Evolutionary conservation across 2,113 vertebrate genomes (phyloP), one percentile per base, ranked within the genome.

Genomic region (Dermatemys mawii): DNA sequence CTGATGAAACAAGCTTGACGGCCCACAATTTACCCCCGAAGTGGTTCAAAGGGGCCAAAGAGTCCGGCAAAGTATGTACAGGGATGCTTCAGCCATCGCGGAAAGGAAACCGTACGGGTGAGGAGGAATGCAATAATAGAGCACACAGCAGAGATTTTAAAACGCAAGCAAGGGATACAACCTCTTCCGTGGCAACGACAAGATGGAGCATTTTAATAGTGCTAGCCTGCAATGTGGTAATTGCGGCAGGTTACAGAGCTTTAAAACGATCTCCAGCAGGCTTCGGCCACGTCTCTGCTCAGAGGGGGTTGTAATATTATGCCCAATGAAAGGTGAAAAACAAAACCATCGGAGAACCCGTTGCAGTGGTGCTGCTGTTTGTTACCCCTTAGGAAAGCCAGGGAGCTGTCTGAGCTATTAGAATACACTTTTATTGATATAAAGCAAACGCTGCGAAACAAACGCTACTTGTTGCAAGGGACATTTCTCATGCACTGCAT

Each of bases 391-490:
- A 89, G 63, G 78, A 90, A 84, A 90, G 85, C 27, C 93, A 81
- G 51, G 44, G 85, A 85, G 82, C 94, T 86, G 79, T 53, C 35
- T 94, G 91, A 93, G 94, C 26, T 97, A 97, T 94, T 96, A 97
- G 97, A 97, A 97, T 97, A 97, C 92, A 84, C 84, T 97, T 81
- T 97, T 97, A 97, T 97, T 97, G 92, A 67, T 97, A 97, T 94
- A 97, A 97, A 96, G 86, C 94, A 92, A 86, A 97, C 84, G 92
- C 32, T 0, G 11, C 93, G 96, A 96, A 94, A 90, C 84, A 92
- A 95, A 96, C 57, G 78, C 32, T 11, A 19, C 91, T 93, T 89
- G 88, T 22, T 53, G 51, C 89, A 96, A 95, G 94, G 86, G 95
- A 89, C n/a, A 83, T 89, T 92, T 92, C 84, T 93, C 89, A 84